A percentile compares a stretch with the other conserved stretches of the same genome.
phyloP scores from a whole-genome alignment of 2,888 invertebrate genomes.

The Arenicola marina region DNA sequence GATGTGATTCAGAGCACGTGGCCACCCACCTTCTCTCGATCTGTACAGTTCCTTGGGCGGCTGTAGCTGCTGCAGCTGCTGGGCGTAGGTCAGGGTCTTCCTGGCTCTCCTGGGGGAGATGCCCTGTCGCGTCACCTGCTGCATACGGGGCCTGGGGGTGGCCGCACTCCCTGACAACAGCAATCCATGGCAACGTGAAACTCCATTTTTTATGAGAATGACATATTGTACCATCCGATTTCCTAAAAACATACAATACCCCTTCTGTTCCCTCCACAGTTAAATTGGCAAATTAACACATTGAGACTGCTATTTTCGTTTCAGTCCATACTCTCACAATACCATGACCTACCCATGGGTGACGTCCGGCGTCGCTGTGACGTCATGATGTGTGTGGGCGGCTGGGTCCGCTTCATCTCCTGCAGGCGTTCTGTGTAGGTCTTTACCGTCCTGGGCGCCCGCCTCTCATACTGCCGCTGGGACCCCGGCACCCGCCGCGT shows the following conservation, averaged over 20 bases:
- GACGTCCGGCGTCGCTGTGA: no score
- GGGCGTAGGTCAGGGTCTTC: constrained; percentile 22
- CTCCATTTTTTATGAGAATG: no score
- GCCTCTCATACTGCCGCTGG: not conserved
- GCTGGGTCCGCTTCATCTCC: constrained; percentile 42
- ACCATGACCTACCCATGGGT: no score
- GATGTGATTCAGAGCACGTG: no score
- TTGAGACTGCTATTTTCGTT: no score
- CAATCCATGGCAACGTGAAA: no score
- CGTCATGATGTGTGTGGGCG: not conserved
- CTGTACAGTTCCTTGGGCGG: constrained; percentile 23
- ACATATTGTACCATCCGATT: no score
- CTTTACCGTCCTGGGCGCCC: constrained; percentile 34
- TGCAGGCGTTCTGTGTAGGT: constrained; percentile 53
- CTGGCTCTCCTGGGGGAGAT: constrained; percentile 5
- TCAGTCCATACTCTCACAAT: no score
- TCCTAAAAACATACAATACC: no score
- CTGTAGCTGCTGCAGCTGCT: constrained; percentile 29
- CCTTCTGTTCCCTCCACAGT: no score
- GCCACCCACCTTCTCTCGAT: not conserved
- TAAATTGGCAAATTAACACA: no score
- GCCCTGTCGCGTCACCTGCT: not conserved
- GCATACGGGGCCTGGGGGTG: not conserved
- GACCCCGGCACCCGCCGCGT: constrained; percentile 10
- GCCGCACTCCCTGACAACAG: no score